Conservation (phyloP, 2,113 vertebrate species). For the Rhabdornis inornatus region DNA sequence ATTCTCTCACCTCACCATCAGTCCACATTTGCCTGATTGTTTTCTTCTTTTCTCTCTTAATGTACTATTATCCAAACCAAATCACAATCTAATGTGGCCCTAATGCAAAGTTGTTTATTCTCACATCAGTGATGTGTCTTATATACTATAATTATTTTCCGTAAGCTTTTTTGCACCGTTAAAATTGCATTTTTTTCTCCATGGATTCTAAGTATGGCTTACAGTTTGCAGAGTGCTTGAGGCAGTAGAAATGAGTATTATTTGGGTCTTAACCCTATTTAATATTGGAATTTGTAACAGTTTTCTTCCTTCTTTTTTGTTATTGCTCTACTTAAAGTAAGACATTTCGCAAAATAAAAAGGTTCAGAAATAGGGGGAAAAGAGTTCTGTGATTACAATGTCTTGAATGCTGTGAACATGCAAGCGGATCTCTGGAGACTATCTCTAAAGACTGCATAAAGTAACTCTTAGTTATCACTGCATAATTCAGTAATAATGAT, state of each 20-base stretch:
- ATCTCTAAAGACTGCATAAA: neutral
- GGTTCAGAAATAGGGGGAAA: neutral
- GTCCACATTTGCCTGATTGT: neutral
- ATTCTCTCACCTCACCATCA: neutral
- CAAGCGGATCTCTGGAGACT: neutral
- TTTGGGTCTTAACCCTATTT: neutral
- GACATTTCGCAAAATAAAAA: neutral
- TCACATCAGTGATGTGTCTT: neutral
- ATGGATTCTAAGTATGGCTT: neutral
- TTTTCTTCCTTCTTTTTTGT: neutral
- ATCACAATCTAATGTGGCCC: accelerated
- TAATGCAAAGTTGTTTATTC: neutral
- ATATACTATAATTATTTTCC: neutral
- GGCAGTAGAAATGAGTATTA: neutral
- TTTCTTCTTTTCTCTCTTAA: neutral
- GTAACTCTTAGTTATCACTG: neutral
- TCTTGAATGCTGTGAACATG: neutral
- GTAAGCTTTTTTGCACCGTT: neutral
- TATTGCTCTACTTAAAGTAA: neutral
- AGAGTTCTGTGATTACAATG: neutral
- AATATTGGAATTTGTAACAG: neutral
- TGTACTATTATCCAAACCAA: neutral
- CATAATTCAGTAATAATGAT: neutral
- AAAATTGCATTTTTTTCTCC: neutral
- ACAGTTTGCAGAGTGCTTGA: neutral